Evolutionary conservation across 1,140 invertebrate genomes (phyloP), one percentile per base, ranked within the genome.

Genomic region (Danaus plexippus): DNA sequence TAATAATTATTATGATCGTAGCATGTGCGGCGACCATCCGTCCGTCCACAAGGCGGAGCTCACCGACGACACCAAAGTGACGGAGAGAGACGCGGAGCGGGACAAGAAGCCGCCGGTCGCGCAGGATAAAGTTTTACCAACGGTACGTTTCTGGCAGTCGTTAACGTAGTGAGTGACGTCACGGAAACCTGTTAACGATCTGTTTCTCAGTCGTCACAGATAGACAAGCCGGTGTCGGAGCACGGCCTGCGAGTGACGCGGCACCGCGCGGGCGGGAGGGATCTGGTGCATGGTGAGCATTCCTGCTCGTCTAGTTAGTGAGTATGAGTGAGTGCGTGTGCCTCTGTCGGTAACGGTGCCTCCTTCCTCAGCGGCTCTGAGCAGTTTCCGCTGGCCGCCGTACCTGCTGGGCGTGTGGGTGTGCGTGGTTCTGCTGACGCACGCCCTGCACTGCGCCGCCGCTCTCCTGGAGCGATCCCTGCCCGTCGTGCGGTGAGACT

Each of bases 1-100:
- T 47, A 54, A 47, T 59, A 22, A 11, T 47, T 50, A 46, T 52
- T n/a, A 42, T 18, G 22, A 11, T 42, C 40, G 18, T 13, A 85
- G 81, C 49, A 85, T 85, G 81, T 85, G 81, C 70, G 81, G 81
- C 9, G 81, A 85, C 55, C 81, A 85, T 50, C 71, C 79, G 8
- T 83, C 81, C 1, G 60, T 85, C 56, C 81, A 78, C 8, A 82
- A 85, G 61, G 73, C 75, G 47, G 81, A 81, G 62, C 58, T 76
- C 11, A 82, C 79, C 52, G 59, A 77, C 50, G 79, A 15, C 15
- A 15, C 15, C 15, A 15, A 79, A n/a, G 11, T 42, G 18, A 69
- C 40, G 9, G 65, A 59, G n/a, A 53, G 59, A 15, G 41, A 44
- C 32, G 57, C 68, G 11, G 67, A 64, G 6, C 64, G 61, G 18